Evolutionary conservation across 2,888 invertebrate genomes (phyloP).

Genomic region (Heliconius ethilla): DNA sequence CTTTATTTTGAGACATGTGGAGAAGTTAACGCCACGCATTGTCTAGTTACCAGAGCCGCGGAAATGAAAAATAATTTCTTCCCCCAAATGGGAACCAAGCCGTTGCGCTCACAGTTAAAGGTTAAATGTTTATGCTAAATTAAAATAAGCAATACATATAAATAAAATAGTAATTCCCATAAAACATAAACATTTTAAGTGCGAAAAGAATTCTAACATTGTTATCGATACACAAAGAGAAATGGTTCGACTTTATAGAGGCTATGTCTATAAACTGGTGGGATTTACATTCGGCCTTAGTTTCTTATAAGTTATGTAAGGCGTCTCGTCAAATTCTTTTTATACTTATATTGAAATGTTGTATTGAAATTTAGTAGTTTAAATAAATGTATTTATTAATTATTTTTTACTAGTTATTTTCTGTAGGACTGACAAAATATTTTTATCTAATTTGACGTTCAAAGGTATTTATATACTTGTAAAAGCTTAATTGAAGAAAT

Average conservation of each 20-base stretch:
- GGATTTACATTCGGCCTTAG: slow-evolving; percentile 3
- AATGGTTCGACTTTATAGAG: slow-evolving; percentile 10
- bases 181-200: not conserved
- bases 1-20: no score
- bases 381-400: no score
- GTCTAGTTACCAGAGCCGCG: no score
- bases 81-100: no score
- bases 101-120: no score
- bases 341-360: not conserved
- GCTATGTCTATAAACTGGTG: slow-evolving; percentile 8
- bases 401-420: no score
- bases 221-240: slow-evolving; percentile 5
- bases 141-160: not conserved
- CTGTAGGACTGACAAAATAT: no score
- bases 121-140: not conserved
- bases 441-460: no score
- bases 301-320: slow-evolving; percentile 15
- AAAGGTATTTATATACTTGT: no score
- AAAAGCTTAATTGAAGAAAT: no score
- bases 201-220: not conserved
- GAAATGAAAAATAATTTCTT: no score
- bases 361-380: not conserved
- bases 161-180: not conserved
- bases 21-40: no score
- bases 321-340: not conserved